Evolutionary conservation across 1,140 invertebrate genomes (phyloP).

Genomic region (Drosophila auraria): DNA sequence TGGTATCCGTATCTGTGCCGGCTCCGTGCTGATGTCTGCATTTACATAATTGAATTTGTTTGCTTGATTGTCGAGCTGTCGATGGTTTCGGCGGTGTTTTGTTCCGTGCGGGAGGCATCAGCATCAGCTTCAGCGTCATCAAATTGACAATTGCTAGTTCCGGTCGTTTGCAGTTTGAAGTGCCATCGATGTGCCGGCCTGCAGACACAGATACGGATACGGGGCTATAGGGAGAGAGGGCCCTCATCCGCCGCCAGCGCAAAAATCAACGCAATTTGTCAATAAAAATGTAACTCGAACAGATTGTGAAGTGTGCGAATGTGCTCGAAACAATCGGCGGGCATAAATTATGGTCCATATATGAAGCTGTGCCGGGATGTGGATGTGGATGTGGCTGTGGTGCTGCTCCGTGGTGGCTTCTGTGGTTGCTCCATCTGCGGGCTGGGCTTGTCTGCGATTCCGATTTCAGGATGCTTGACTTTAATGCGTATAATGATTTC

Average conservation of each 20-base stretch:
- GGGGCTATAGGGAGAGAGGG: neutral
- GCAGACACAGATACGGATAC: constrained; percentile 20
- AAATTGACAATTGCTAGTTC: constrained; percentile 83
- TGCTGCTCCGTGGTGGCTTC: constrained; percentile 14
- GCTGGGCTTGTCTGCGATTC: constrained; percentile 27
- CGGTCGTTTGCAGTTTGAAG: constrained; percentile 83
- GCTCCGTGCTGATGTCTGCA: constrained; percentile 73
- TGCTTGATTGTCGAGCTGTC: constrained; percentile 82
- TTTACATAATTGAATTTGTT: constrained; percentile 85
- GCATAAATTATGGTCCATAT: constrained; percentile 77
- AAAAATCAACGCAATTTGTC: constrained; percentile 84
- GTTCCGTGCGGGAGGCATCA: constrained; percentile 64
- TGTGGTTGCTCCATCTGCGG: constrained; percentile 46
- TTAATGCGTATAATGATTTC: constrained; percentile 80
- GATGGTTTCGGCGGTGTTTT: constrained; percentile 51
- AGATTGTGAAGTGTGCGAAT: constrained; percentile 83
- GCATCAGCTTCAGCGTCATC: constrained; percentile 30
- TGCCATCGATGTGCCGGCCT: constrained; percentile 73
- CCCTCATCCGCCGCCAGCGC: constrained; percentile 67
- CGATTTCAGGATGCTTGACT: constrained; percentile 60
- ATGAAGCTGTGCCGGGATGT: neutral
- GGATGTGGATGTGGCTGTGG: neutral
- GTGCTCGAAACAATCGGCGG: constrained; percentile 79
- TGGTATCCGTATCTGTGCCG: constrained; percentile 2
- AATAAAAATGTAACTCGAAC: constrained; percentile 84